Conservation (phyloP, 2,888 invertebrate species). For the Ichneumoninae sp. region DNA sequence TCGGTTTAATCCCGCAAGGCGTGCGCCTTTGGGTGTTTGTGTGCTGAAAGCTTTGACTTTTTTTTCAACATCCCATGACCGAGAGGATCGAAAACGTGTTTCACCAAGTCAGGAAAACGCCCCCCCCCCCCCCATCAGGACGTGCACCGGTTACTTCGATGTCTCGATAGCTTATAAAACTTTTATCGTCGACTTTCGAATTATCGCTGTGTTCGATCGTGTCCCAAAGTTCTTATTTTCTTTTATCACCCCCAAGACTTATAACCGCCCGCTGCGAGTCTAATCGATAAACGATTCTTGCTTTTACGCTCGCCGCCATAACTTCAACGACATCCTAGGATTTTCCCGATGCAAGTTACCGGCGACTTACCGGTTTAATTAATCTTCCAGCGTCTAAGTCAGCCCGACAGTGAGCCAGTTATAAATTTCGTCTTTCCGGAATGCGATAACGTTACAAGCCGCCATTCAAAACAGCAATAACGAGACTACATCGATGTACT, state of each 20-base stretch:
- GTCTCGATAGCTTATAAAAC: constrained; percentile 22
- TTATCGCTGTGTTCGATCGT: constrained; percentile 14
- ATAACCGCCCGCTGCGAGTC: background rate
- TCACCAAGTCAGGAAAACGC: background rate
- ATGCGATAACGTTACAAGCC: constrained; percentile 31
- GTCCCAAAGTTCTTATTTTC: background rate
- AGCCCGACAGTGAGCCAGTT: background rate
- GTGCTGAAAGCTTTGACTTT: too few species aligned
- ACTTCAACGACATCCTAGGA: too few species aligned
- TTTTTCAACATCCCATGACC: too few species aligned
- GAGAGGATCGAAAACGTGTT: background rate
- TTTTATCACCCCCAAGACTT: background rate
- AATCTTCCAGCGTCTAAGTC: too few species aligned
- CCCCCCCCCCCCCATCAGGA: background rate
- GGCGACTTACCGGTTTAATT: too few species aligned
- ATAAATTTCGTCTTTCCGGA: constrained; percentile 7
- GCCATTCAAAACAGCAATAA: constrained; percentile 27
- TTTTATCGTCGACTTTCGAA: constrained; percentile 33
- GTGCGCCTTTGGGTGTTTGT: too few species aligned
- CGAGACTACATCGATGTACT: background rate
- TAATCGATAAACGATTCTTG: background rate
- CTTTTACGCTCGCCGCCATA: too few species aligned
- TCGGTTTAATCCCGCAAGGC: too few species aligned
- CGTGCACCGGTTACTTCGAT: background rate
- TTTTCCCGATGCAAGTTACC: too few species aligned